Evolutionary conservation across 2,888 invertebrate species (phyloP).

Genomic region (Pollenia angustigena): DNA sequence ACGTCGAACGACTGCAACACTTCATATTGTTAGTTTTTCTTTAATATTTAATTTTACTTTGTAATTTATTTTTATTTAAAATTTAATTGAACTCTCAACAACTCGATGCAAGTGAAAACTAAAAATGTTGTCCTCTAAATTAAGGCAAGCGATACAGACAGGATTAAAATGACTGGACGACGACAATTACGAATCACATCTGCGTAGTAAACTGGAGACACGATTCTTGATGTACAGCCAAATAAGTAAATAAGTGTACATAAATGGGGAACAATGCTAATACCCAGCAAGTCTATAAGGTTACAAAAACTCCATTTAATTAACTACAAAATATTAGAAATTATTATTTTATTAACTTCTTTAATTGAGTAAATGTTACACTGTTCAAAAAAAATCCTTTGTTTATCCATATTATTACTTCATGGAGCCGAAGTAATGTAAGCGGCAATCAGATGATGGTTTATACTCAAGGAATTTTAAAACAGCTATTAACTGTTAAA

Average conservation of each 20-base stretch:
- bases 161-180: background rate
- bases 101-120: conserved; percentile 16
- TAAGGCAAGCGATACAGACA: background rate
- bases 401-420: too few species aligned
- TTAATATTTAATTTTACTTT: background rate
- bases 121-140: background rate
- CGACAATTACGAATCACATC: conserved; percentile 48
- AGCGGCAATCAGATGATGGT: too few species aligned
- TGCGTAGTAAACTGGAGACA: conserved; percentile 53
- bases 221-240: conserved; percentile 5
- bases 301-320: too few species aligned
- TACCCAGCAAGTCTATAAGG: too few species aligned
- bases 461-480: too few species aligned
- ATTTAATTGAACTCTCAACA: background rate
- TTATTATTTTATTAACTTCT: too few species aligned
- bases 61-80: background rate
- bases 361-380: too few species aligned
- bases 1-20: conserved; percentile 37
- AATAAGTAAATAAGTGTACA: background rate
- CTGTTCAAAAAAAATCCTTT: too few species aligned
- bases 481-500: too few species aligned
- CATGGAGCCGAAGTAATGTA: too few species aligned
- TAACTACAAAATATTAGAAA: too few species aligned
- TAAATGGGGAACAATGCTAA: background rate
- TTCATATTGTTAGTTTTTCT: conserved; percentile 33